A percentile compares a stretch with the other conserved stretches of the same genome.
These are phyloP conservation scores for Rhodeus uyekii DNA, from an alignment of 2,797 vertebrate genomes.

Conservation along the genomic window DNA sequence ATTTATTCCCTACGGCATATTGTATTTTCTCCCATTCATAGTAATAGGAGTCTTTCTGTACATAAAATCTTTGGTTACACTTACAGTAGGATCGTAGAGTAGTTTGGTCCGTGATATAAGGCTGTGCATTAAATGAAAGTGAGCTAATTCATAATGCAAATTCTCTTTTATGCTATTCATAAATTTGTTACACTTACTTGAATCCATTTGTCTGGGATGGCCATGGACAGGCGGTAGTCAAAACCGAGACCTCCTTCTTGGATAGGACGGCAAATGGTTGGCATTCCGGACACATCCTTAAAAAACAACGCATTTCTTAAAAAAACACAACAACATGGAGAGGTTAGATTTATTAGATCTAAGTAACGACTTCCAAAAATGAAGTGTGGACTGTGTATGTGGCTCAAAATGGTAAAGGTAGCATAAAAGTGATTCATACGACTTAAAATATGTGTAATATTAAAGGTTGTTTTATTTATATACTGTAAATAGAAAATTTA, in stretches of 20 bases:
- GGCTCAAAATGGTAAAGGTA: not conserved
- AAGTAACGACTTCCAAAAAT: not conserved
- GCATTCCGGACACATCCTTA: slow-evolving; percentile 98
- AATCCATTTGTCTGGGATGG: slow-evolving; percentile 99
- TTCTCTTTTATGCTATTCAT: not conserved
- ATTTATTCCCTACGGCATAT: not conserved
- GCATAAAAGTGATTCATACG: not conserved
- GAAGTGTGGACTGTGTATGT: not conserved
- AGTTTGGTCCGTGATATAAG: not conserved
- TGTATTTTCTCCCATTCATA: not conserved
- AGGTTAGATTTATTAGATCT: not conserved
- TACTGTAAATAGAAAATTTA: not conserved
- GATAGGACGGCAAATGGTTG: slow-evolving; percentile 87
- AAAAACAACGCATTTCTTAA: not conserved
- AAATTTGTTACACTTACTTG: slow-evolving; percentile 77
- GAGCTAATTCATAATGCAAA: not conserved
- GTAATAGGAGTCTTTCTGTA: not conserved
- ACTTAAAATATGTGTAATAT: not conserved
- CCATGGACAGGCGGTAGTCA: slow-evolving; percentile 96
- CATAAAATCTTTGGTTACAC: not conserved
- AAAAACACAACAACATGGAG: not conserved
- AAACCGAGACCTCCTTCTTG: slow-evolving; percentile 91
- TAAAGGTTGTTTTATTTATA: not conserved
- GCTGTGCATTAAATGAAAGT: not conserved
- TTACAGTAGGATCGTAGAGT: not conserved